These are phyloP conservation scores for Halisarca cf. caerulea DNA, from an alignment of 37 sponge, comb jelly and placozoan species.

Conservation along the genomic window DNA sequence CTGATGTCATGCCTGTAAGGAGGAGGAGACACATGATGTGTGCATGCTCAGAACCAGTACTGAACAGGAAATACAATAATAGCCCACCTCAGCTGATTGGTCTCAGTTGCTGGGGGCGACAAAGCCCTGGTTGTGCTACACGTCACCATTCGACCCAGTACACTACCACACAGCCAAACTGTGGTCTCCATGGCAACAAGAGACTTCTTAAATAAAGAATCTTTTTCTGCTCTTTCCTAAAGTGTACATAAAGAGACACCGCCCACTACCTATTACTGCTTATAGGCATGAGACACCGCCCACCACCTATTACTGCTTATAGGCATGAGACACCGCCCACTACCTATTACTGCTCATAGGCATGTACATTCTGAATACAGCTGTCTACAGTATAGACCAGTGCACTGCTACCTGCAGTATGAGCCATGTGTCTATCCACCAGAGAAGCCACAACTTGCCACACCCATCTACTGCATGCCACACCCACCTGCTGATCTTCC, in stretches of 20 bases:
- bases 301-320: not conserved
- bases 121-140: not conserved
- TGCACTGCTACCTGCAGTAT: too few species aligned
- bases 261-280: not conserved
- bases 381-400: too few species aligned
- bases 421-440: too few species aligned
- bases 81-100: slow-evolving; percentile 4
- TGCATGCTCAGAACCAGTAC: not conserved
- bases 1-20: slow-evolving; percentile 5
- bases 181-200: not conserved
- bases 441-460: too few species aligned
- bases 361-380: too few species aligned
- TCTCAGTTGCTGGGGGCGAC: not conserved
- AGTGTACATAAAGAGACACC: not conserved
- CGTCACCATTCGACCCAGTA: slow-evolving; percentile 4
- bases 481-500: slow-evolving; percentile 11
- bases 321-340: not conserved
- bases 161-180: slow-evolving; percentile 1
- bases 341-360: too few species aligned
- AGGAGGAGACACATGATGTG: not conserved
- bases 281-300: not conserved
- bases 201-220: not conserved
- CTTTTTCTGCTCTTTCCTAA: not conserved
- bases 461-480: not conserved
- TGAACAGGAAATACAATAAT: not conserved